A percentile compares a stretch with the other conserved stretches of the same genome.
phyloP scores from a whole-genome alignment of 2,113 vertebrate genomes.

The Syrmaticus mikado region DNA sequence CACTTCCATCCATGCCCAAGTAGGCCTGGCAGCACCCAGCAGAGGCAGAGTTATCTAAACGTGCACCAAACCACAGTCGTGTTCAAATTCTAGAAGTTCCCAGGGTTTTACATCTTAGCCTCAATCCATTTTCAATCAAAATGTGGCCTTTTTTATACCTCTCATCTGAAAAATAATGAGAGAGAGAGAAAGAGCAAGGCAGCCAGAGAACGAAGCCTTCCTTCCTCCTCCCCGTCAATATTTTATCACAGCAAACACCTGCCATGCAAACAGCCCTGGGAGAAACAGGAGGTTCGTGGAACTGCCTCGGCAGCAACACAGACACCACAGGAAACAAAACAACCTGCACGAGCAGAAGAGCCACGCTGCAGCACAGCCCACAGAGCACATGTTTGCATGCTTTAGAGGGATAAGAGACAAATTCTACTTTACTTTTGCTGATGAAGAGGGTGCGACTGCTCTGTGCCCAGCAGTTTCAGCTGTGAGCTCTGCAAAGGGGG shows the following conservation, averaged over 20 bases:
- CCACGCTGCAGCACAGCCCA: not conserved
- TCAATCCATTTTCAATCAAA: not conserved
- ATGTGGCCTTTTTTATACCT: not conserved
- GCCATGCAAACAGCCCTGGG: slow-evolving; percentile 46
- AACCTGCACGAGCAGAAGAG: slow-evolving; percentile 23
- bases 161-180: not conserved
- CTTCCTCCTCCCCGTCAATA: slow-evolving; percentile 51
- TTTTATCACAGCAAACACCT: slow-evolving; percentile 67
- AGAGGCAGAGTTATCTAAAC: not conserved
- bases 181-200: not conserved
- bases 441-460: not conserved
- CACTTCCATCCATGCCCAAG: fast-evolving
- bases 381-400: not conserved
- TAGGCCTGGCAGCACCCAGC: not conserved
- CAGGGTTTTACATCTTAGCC: not conserved
- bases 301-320: slow-evolving; percentile 45
- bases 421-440: not conserved
- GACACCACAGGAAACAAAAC: slow-evolving; percentile 64
- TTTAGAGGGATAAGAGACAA: not conserved
- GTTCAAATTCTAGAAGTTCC: not conserved
- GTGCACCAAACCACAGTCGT: not conserved
- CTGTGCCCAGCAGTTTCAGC: not conserved
- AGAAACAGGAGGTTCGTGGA: slow-evolving; percentile 60
- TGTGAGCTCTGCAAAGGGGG: not conserved
- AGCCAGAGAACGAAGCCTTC: not conserved